phyloP scores from a whole-genome alignment of 2,113 vertebrate species.

The Anoura caudifer region DNA sequence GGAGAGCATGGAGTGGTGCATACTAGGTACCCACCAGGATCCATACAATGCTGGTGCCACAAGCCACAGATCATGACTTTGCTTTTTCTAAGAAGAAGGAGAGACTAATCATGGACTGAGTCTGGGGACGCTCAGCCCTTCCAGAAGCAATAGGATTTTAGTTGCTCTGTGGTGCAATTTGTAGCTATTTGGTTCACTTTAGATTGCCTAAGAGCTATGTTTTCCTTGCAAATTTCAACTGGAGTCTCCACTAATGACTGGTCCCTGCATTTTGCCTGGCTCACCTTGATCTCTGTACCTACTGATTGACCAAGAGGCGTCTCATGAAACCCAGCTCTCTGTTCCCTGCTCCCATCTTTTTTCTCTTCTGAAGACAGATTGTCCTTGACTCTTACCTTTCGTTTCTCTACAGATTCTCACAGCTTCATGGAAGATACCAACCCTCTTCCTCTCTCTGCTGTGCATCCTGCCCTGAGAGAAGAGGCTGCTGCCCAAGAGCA shows the following conservation, averaged over 20 bases:
- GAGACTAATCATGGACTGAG: conserved; percentile 3
- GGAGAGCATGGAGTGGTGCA: not conserved
- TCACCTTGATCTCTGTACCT: not conserved
- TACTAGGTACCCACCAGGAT: not conserved
- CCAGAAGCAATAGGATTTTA: conserved; percentile 17
- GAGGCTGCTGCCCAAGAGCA: not conserved
- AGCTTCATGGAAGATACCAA: not conserved
- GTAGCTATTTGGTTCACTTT: conserved; percentile 47
- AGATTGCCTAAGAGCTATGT: conserved; percentile 50
- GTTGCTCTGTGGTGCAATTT: not conserved
- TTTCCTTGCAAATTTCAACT: conserved; percentile 61
- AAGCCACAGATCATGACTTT: not conserved
- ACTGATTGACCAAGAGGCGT: not conserved
- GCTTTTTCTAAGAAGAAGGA: conserved; percentile 47
- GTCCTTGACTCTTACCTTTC: not conserved
- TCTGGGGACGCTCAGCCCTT: not conserved
- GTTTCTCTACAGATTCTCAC: not conserved
- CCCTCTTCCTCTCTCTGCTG: not conserved
- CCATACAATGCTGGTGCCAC: not conserved
- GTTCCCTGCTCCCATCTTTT: not conserved
- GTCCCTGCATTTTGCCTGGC: not conserved
- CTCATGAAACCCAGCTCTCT: not conserved
- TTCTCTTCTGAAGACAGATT: not conserved
- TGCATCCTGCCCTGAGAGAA: not conserved
- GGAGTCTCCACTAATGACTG: conserved; percentile 29